Evolutionary conservation across 1,140 invertebrate species (phyloP).

Genomic region (Pemphigus obesinymphae): DNA sequence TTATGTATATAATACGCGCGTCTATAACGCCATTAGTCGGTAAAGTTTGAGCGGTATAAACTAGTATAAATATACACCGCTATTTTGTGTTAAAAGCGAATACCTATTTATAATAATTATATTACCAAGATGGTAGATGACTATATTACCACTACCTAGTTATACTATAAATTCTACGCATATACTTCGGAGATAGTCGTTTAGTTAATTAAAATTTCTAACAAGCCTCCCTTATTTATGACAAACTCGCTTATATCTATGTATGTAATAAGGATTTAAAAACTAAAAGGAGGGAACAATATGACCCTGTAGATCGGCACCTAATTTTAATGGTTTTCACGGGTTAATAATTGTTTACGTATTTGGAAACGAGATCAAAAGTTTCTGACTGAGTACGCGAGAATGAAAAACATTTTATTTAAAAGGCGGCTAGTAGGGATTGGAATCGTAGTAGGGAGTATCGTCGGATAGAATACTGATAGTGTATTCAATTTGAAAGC

Average conservation of each 20-base stretch:
- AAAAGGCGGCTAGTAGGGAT: too few relatives aligned
- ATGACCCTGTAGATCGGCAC: neutral
- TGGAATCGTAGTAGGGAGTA: too few relatives aligned
- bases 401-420: too few relatives aligned
- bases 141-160: too few relatives aligned
- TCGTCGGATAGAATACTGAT: too few relatives aligned
- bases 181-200: neutral
- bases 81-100: neutral
- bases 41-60: neutral
- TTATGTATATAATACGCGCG: too few relatives aligned
- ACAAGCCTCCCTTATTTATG: neutral
- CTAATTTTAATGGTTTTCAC: neutral
- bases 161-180: too few relatives aligned
- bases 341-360: too few relatives aligned
- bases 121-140: neutral
- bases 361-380: neutral
- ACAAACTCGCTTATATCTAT: too few relatives aligned
- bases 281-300: neutral
- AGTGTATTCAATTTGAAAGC: too few relatives aligned
- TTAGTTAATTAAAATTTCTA: neutral
- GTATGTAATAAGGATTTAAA: slow-evolving; percentile 5
- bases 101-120: neutral
- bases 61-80: neutral
- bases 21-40: neutral
- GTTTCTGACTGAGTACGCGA: too few relatives aligned